Conservation (phyloP, 2,888 invertebrate species). For the Napeogenes inachia region DNA sequence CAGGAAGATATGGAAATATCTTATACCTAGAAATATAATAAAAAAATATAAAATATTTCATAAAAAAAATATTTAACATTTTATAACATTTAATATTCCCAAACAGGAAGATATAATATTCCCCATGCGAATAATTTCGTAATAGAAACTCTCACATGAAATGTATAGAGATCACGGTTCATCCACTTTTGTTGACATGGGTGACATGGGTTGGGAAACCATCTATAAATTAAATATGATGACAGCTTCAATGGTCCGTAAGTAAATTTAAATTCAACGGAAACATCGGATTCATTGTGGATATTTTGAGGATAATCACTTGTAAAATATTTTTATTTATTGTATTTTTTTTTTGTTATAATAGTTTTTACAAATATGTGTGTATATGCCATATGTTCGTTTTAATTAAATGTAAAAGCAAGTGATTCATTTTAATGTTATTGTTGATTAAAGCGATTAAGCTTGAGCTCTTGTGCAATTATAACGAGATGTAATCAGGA, state of each 20-base stretch:
- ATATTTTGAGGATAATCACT: constrained; percentile 10
- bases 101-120: constrained; percentile 14
- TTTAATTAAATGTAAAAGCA: too few relatives aligned
- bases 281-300: constrained; percentile 15
- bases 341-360: neutral
- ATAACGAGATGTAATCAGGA: too few relatives aligned
- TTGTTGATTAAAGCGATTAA: too few relatives aligned
- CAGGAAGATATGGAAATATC: constrained; percentile 8
- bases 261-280: constrained; percentile 56
- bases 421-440: too few relatives aligned
- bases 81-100: neutral
- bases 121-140: constrained; percentile 16
- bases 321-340: constrained; percentile 1
- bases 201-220: constrained; percentile 33
- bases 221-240: constrained; percentile 61
- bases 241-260: constrained; percentile 67
- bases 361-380: neutral
- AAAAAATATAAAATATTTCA: too few relatives aligned
- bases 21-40: too few relatives aligned
- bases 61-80: too few relatives aligned
- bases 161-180: constrained; percentile 69
- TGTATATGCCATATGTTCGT: too few relatives aligned
- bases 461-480: too few relatives aligned
- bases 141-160: constrained; percentile 21
- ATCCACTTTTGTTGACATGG: constrained; percentile 66